Base-by-base conservation (phyloP, 2,888 invertebrate genomes). In the Smittia sp. region DNA sequence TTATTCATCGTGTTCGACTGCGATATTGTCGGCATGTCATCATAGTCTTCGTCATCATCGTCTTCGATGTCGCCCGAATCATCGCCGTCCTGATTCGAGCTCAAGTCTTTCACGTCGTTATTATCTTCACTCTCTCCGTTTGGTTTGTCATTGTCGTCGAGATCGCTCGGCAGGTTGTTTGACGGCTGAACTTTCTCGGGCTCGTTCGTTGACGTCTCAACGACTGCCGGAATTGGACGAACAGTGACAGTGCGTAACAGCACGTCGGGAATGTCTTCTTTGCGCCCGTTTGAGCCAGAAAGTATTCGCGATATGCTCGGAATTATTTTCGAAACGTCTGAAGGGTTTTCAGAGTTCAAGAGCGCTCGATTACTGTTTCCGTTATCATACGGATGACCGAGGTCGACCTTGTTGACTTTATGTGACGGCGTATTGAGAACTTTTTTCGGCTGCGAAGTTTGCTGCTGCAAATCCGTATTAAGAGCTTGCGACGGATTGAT, bases 271-370 rank as follows among this genome's bases (percentile, higher is more conserved):
- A 93, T 89, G 77, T 91, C 91, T 76, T 92, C 91, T 77, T 91
- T 92, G 32, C 92, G 85, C 0, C 94, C 94, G 79, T 92, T 93
- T 69, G 93, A 92, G 0, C 94, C 94, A 68, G 92, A 92, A 24
- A 94, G 83, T 78, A 94, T 94, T 74, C 94, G 85, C 1, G 92
- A 90, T 76, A 94, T 93, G 76, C 92, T 91, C 1, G 93, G 92
- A 77, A 92, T 82, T 82, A 13, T 76, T 74, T 73, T 83, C 84
- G 65, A 82, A 76, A 76, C 85, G 84, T 73, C 80, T 79, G 38
- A 77, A 75, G 52, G 76, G 74, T 54, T 76, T 74, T 77, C 85
- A 85, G 78, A 75, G 83, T 74, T 78, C 85, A 83, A 75, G 75
- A 41, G 74, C 73, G 72, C 85, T 83, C 75, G 83, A 83, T 85